Evolutionary conservation across 2,888 invertebrate genomes (phyloP).

Genomic region (Anorthoa munda): DNA sequence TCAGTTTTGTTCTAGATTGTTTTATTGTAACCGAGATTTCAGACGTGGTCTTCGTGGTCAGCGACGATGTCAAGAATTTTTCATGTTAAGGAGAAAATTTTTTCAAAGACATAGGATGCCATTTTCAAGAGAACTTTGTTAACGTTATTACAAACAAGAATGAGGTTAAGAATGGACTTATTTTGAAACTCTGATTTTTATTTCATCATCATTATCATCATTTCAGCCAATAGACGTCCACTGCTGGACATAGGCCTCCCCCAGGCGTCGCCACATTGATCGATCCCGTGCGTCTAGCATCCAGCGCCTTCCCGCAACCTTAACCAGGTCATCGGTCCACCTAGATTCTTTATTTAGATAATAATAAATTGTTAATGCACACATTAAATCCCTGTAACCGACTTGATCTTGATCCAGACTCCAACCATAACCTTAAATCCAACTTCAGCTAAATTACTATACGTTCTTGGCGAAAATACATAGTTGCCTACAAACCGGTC

Average conservation of each 20-base stretch:
- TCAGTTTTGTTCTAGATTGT: slow-evolving; percentile 24
- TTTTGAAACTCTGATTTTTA: not conserved
- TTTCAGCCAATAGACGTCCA: no score
- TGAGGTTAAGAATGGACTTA: not conserved
- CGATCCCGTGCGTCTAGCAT: no score
- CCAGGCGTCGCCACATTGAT: no score
- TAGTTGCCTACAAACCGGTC: slow-evolving; percentile 1
- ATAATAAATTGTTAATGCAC: not conserved
- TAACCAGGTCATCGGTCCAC: no score
- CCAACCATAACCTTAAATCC: not conserved
- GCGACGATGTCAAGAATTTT: not conserved
- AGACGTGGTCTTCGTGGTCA: not conserved
- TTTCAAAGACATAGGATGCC: no score
- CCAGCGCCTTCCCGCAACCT: no score
- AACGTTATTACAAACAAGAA: not conserved
- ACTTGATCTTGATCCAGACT: not conserved
- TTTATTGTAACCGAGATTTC: slow-evolving; percentile 19
- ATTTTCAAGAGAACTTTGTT: not conserved
- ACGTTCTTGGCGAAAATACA: not conserved
- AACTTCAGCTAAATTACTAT: not conserved
- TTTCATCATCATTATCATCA: no score
- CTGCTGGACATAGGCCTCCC: no score
- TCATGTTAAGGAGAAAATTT: not conserved
- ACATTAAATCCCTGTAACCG: not conserved
- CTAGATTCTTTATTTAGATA: not conserved